Evolutionary conservation across 2,888 invertebrate species (phyloP), one percentile per base, ranked within the genome.

Genomic region (Diplolepis rosae): DNA sequence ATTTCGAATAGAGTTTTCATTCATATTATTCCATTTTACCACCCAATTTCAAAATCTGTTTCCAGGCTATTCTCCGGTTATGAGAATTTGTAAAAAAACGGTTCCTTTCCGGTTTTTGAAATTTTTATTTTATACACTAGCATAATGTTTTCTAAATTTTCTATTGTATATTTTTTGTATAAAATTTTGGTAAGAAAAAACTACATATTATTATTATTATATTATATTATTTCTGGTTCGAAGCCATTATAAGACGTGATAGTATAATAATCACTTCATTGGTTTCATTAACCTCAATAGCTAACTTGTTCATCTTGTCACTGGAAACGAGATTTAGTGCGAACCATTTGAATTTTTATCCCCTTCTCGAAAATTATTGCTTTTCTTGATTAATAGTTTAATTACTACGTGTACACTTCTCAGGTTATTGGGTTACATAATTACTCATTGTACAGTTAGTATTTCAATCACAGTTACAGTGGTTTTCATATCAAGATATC

Each of bases 251-350:
- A 45, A 45, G 18, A 45, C 3, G 9, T 45, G 45, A 45, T 45
- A 45, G 45, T 45, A n/a, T n/a, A n/a, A n/a, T n/a, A n/a, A n/a
- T n/a, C 45, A n/a, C 45, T 45, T 45, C 9, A 45, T 45, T 45
- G 45, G 18, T 6, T 7, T 7, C 1, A 2, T 45, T 45, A 18
- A 45, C 15, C n/a, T n/a, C 42, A 42, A 42, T 42, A 42, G 15
- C 15, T n/a, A 45, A 45, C 45, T 9, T 9, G 32, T 32, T 9
- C 32, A 32, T 32, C 45, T 45, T 45, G 45, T 45, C 18, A 45
- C 7, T 18, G 45, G 45, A 45, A 45, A 45, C 9, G 18, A 18
- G 18, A 45, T 45, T 45, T 45, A 45, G 9, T 6, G 9, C 0
- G 18, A 45, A 2, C 45, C 15, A 45, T 18, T 45, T 18, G 18